These are phyloP conservation scores for Formica selysi DNA, from an alignment of 1,140 invertebrate genomes.

Conservation along the genomic window DNA sequence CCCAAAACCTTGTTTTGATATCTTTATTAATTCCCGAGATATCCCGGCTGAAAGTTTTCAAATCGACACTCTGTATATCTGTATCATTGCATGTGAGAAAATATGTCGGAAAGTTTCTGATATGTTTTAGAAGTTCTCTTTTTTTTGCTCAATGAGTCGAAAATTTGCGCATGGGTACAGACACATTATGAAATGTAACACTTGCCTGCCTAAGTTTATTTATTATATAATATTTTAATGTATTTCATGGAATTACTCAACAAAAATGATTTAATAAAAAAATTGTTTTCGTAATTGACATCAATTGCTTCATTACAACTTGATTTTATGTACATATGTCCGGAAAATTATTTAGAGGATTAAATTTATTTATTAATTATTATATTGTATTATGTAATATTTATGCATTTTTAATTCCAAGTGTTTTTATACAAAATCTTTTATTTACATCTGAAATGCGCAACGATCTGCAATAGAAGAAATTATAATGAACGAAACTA, in stretches of 20 bases:
- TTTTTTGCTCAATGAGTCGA: not conserved
- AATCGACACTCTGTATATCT: too few relatives aligned
- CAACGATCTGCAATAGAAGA: not conserved
- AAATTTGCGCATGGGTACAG: too few relatives aligned
- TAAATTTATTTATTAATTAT: not conserved
- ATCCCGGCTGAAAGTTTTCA: too few relatives aligned
- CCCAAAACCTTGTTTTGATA: too few relatives aligned
- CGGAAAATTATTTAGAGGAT: not conserved
- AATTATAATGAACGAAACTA: not conserved
- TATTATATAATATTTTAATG: too few relatives aligned
- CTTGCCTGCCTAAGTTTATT: too few relatives aligned
- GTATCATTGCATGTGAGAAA: not conserved
- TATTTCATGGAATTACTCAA: too few relatives aligned
- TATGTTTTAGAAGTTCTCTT: not conserved
- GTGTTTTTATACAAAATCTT: not conserved
- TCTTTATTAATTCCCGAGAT: too few relatives aligned
- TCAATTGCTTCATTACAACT: not conserved
- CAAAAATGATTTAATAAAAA: not conserved
- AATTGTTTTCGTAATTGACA: constrained; percentile 4
- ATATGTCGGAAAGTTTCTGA: not conserved
- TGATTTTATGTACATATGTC: not conserved
- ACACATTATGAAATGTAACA: too few relatives aligned
- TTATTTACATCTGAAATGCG: not conserved
- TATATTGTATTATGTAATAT: not conserved
- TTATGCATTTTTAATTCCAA: not conserved